phyloP scores from a whole-genome alignment of 2,113 vertebrate species.

The Petrocephalus microphthalmus region DNA sequence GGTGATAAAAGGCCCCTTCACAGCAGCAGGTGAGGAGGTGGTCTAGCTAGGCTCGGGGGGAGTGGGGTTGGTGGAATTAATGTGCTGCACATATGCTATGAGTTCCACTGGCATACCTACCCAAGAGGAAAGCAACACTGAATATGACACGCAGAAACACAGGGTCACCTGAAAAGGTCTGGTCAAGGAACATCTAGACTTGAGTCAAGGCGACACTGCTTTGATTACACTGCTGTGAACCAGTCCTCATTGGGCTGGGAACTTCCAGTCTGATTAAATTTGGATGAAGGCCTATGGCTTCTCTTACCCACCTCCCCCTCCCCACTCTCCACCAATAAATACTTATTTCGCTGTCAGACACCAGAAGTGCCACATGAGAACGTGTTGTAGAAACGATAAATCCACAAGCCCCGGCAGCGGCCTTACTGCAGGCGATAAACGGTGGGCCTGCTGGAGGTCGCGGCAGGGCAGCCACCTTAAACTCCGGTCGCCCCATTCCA shows the following conservation, averaged over 20 bases:
- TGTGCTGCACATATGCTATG: not conserved
- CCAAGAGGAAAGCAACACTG: not conserved
- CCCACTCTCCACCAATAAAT: not conserved
- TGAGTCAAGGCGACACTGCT: not conserved
- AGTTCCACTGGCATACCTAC: not conserved
- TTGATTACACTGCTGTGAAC: not conserved
- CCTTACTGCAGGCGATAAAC: not conserved
- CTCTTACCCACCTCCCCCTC: not conserved
- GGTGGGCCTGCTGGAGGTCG: not conserved
- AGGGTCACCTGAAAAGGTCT: not conserved
- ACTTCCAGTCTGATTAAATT: not conserved
- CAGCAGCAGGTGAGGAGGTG: not conserved
- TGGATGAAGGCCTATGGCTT: not conserved
- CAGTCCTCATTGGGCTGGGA: not conserved
- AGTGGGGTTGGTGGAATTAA: not conserved
- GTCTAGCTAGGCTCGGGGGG: not conserved
- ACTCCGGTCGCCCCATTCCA: not conserved
- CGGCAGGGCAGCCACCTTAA: not conserved
- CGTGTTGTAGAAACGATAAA: not conserved
- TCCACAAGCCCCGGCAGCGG: not conserved
- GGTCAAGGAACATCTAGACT: not conserved
- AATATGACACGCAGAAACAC: not conserved
- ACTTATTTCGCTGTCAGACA: not conserved
- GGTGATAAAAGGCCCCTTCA: not conserved
- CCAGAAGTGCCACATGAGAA: constrained; percentile 9